Base-by-base conservation (phyloP, 2,797 vertebrate species). In the Dendrocincla tyrannina region DNA sequence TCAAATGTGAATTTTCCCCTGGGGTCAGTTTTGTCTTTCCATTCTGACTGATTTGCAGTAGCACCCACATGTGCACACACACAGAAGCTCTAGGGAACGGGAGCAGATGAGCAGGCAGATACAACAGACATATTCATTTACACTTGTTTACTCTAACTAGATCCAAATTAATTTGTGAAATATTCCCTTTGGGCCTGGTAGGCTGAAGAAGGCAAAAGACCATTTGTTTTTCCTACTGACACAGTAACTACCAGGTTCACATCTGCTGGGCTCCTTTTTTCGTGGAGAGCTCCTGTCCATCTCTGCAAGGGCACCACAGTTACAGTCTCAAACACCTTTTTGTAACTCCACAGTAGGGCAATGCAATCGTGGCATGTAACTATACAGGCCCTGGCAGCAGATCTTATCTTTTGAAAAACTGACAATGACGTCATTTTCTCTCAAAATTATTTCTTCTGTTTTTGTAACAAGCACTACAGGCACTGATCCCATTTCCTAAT, bases 51-150 rank as follows among this genome's bases (percentile, higher is more conserved):
- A 76, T 47, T 23, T 53, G 53, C 27, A 63, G 6, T 11, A 53
- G 68, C 11, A 24, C 5, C 1, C 9, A 18, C 44, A 39, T 0
- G 0, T 23, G 10, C 25, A 6, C 23, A 55, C 32, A 42, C 28
- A 42, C 39, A 52, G 41, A 63, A 50, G 49, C 7, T 50, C 17
- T 33, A 63, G 44, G 44, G n/a, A 84, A 32, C 1, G 12, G 12
- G 23, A 80, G 70, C 47, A 76, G 69, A 41, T 28, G 58, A 82
- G 50, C 37, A 32, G 11, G 42, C 47, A 69, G 50, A 20, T 18
- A 33, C 4, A 84, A 44, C 60, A 86, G 83, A 77, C 1, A 3
- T 33, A 46, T 3, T 66, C 6, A 80, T 44, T 84, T 91, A 67
- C 41, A 42, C 25, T 85, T 63, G 28, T 89, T 78, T 82, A 44